These are phyloP conservation scores for Catostomus latipinnis DNA, from an alignment of 2,797 vertebrate genomes.

Conservation along the genomic window DNA sequence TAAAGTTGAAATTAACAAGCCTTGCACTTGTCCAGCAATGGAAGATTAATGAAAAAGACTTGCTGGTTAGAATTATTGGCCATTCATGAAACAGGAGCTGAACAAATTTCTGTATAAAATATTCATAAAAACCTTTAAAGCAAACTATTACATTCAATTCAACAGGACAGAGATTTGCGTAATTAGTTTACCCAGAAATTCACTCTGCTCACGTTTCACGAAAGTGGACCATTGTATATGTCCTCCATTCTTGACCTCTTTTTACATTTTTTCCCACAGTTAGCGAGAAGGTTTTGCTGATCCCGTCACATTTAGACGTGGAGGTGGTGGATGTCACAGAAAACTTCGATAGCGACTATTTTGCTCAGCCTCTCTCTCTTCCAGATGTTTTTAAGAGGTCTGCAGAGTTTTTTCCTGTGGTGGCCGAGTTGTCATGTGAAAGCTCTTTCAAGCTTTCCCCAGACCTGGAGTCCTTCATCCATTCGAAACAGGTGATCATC, in stretches of 20 bases:
- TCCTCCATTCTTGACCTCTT: background rate
- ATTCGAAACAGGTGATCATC: constrained; percentile 78
- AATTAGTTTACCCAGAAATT: too few relatives aligned
- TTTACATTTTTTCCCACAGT: constrained; percentile 67
- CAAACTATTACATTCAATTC: background rate
- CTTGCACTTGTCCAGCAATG: too few relatives aligned
- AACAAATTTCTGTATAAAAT: too few relatives aligned
- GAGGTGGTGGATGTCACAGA: constrained; percentile 87
- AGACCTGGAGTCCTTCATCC: constrained; percentile 65
- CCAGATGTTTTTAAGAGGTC: constrained; percentile 79
- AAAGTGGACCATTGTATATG: background rate
- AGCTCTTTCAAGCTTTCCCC: constrained; percentile 60
- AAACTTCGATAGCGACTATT: constrained; percentile 72
- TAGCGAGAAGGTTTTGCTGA: constrained; percentile 76
- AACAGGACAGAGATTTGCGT: too few relatives aligned
- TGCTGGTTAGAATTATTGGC: too few relatives aligned
- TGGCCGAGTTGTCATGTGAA: constrained; percentile 79
- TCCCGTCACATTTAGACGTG: constrained; percentile 84
- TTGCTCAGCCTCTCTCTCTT: constrained; percentile 79
- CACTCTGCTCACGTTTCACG: background rate
- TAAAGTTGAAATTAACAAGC: too few relatives aligned
- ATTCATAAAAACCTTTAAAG: too few relatives aligned
- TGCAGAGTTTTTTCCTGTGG: constrained; percentile 78
- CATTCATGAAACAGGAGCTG: too few relatives aligned
- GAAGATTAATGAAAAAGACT: too few relatives aligned